Evolutionary conservation across 2,888 invertebrate species (phyloP).

Genomic region (Habroteleia sp.): DNA sequence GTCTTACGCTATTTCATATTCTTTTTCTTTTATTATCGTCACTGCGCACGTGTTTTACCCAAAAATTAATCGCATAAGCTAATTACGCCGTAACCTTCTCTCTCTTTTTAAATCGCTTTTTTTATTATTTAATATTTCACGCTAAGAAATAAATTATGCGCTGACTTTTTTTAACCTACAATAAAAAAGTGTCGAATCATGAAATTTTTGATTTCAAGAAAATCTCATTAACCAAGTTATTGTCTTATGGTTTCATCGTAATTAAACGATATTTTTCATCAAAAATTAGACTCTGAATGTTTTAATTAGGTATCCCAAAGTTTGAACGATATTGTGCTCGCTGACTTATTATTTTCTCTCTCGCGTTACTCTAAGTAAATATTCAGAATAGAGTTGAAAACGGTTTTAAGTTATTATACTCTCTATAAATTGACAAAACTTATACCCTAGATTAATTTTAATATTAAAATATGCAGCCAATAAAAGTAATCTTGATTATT

Average conservation of each 20-base stretch:
- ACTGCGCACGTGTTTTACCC: slow-evolving; percentile 26
- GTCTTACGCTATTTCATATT: slow-evolving; percentile 54
- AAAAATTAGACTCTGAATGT: slow-evolving; percentile 13
- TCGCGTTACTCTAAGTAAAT: slow-evolving; percentile 19
- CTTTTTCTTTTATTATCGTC: slow-evolving; percentile 50
- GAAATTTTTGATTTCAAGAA: not conserved
- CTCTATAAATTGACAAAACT: too few relatives aligned
- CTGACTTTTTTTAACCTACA: not conserved
- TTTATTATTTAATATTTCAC: not conserved
- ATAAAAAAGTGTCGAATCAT: not conserved
- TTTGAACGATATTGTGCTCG: slow-evolving; percentile 28
- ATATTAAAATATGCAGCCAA: too few relatives aligned
- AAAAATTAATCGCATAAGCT: slow-evolving; percentile 46
- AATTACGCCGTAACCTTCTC: slow-evolving; percentile 52
- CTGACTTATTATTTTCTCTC: slow-evolving; percentile 16
- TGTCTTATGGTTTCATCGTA: not conserved
- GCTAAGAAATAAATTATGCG: too few relatives aligned
- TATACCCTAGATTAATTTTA: too few relatives aligned
- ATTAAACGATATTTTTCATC: slow-evolving; percentile 19
- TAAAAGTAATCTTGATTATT: too few relatives aligned
- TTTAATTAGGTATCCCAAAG: slow-evolving; percentile 16
- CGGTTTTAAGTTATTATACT: too few relatives aligned
- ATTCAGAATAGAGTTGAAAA: slow-evolving; percentile 18
- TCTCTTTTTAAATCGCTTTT: not conserved
- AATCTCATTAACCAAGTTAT: not conserved